These are phyloP conservation scores for Blomia tropicalis DNA, from an alignment of 2,888 invertebrate species.

Conservation along the genomic window DNA sequence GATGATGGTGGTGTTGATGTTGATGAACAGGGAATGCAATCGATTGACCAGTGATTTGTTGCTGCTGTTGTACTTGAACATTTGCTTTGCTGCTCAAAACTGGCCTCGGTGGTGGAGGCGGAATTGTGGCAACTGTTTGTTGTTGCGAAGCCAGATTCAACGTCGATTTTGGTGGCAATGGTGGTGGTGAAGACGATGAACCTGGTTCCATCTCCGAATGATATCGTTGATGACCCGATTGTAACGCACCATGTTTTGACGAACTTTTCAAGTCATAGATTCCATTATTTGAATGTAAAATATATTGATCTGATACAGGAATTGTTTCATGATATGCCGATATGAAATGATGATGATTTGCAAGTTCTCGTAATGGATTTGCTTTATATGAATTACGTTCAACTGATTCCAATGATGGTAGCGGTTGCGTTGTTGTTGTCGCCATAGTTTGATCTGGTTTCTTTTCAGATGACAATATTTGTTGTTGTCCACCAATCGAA, in stretches of 20 bases:
- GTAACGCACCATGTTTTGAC: background rate
- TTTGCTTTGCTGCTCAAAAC: background rate
- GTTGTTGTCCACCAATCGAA: background rate
- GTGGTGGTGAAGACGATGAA: slow-evolving; percentile 42
- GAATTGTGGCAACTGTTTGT: background rate
- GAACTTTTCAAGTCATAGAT: background rate
- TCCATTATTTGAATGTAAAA: no score
- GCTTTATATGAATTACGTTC: background rate
- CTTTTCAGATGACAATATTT: background rate
- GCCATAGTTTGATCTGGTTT: background rate
- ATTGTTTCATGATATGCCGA: background rate
- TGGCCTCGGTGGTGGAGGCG: background rate
- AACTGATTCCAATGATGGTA: background rate
- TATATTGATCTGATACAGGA: no score
- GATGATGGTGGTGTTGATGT: background rate
- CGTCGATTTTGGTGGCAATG: slow-evolving; percentile 53
- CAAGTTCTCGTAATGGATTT: background rate
- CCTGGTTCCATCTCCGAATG: background rate
- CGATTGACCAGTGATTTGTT: no score
- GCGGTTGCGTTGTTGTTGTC: background rate
- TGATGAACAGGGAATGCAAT: background rate
- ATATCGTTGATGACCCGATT: background rate
- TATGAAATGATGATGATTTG: slow-evolving; percentile 7
- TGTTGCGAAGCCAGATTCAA: background rate
- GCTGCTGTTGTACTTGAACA: background rate